Base-by-base conservation (phyloP, 2,797 vertebrate species). In the Pelodytes ibericus region DNA sequence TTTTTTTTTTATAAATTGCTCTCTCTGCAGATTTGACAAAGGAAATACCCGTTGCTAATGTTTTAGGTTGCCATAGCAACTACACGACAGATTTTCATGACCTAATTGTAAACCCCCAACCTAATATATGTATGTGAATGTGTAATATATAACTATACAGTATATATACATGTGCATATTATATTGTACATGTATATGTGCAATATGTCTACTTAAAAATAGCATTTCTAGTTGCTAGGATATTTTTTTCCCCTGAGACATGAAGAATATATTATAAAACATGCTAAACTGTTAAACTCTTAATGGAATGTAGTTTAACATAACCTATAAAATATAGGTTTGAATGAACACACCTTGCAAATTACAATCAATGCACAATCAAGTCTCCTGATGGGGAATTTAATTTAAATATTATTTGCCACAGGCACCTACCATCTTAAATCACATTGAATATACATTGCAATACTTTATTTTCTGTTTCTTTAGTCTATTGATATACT, bases 371-470 rank as follows among this genome's bases (percentile, higher is more conserved):
- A 74, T 0, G 4, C 36, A 74, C 0, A 7, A 71, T 22, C 63
- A 79, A 33, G 81, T 70, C 64, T 80, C 81, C 71, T 79, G 70
- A 83, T 81, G 83, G 82, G 81, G 87, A 83, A 84, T 82, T 76
- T 75, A 62, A 81, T 78, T 82, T 72, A 84, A 84, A 81, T 74
- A 79, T 61, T 63, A 0, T 20, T 71, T 59, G 59, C 83, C 79
- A 82, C 63, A 39, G 74, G 41, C 41, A 64, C 71, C 62, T 44
- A 64, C 15, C 33, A 82, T 62, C 83, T 83, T 81, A 82, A 87
- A 79, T 84, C 83, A 75, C 65, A 80, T 83, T 82, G 80, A 83
- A 83, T 65, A 78, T 3, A 0, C 29, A 51, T 76, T 75, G 53
- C 44, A 59, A 61, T 75, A 26, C 1, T 13, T 76, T 62, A 25